Conservation (phyloP, 2,113 vertebrate species). For the Pygoscelis antarcticus region DNA sequence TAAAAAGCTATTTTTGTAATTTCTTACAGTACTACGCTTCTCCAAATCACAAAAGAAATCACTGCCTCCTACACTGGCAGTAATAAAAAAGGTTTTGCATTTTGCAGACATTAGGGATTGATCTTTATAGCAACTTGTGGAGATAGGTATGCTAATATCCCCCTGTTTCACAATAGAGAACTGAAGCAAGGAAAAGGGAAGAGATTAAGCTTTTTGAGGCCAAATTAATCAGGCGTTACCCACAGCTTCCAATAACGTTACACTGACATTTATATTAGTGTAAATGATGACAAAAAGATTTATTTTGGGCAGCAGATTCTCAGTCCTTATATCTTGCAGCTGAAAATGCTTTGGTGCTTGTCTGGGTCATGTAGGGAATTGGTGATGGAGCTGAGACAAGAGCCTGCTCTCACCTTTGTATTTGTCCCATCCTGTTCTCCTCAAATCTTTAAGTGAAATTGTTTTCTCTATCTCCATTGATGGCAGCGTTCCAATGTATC, state of each 20-base stretch:
- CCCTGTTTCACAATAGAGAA: constrained; percentile 19
- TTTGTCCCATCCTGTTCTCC: not conserved
- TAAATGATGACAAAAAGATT: not conserved
- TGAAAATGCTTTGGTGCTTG: not conserved
- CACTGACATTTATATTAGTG: not conserved
- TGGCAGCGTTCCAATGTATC: not conserved
- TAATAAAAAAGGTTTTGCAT: constrained; percentile 48
- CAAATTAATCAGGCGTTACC: not conserved
- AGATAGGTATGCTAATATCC: constrained; percentile 21
- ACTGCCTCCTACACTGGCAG: constrained; percentile 58
- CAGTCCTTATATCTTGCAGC: not conserved
- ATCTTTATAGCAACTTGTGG: constrained; percentile 26
- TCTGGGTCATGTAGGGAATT: not conserved
- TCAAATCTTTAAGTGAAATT: not conserved
- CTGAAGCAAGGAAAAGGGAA: not conserved
- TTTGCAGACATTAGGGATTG: constrained; percentile 54
- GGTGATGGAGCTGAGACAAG: not conserved
- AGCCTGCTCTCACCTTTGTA: not conserved
- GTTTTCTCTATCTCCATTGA: not conserved
- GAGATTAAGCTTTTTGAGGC: not conserved
- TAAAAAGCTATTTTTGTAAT: constrained; percentile 69
- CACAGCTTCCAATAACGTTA: not conserved
- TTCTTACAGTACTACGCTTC: constrained; percentile 29
- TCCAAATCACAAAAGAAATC: constrained; percentile 66
- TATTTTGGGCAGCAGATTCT: not conserved